Base-by-base conservation (phyloP, 2,113 vertebrate genomes). In the Cairina moschata region DNA sequence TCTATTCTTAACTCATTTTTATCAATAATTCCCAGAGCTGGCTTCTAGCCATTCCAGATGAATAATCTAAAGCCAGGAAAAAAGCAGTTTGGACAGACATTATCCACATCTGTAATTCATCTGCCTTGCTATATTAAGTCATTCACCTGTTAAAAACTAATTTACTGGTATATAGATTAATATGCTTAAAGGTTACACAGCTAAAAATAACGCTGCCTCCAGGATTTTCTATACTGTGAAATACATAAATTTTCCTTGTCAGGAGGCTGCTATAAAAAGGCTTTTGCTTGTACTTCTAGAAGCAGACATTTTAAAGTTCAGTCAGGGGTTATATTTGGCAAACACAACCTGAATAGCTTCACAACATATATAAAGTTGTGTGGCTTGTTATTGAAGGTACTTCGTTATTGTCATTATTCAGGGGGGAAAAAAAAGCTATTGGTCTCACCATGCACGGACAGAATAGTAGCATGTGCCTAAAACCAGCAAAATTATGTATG, bases 1-100 rank as follows among this genome's bases (percentile, higher is more conserved):
- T 88, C 92, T 97, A 96, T 97, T 96, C 92, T 97, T 96, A 95
- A 96, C 92, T 96, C 79, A 68, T 54, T 96, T 96, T 95, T 96
- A 96, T 95, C 96, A 95, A 95, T 95, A 95, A 94, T 71, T 69
- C 81, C 58, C 67, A 80, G 22, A 60, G 60, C 38, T 97, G 96
- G 89, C 95, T 91, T 85, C 82, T 91, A 91, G 91, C 92, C 94
- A 96, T 86, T 54, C 59, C 90, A 91, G 63, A 91, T 91, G 77
- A 95, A 93, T 91, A 95, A 94, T 96, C 81, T 81, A 91, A 85
- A 95, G 84, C 62, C 73, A 94, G 81, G 82, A 68, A 72, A 90
- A 79, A 83, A 59, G 82, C 63, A 40, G 46, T 83, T 91, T 96
- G 89, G 94, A 93, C 80, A 92, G 86, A 96, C 79, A 62, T 92